phyloP scores from a whole-genome alignment of 2,113 vertebrate genomes.

The Sturnira hondurensis region DNA sequence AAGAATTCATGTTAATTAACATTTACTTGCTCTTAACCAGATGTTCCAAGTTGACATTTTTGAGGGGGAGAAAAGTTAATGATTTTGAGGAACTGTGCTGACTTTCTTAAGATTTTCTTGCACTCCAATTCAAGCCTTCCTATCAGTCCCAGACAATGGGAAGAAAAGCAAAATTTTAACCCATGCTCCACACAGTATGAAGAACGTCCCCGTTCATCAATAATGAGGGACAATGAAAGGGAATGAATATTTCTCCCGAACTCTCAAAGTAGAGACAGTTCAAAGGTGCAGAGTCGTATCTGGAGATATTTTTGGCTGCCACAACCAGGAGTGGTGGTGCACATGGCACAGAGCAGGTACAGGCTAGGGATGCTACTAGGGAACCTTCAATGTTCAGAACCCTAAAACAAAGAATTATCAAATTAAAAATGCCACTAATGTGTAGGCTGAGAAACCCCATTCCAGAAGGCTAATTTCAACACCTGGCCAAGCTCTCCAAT shows the following conservation, averaged over 20 bases:
- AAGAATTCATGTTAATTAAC: background rate
- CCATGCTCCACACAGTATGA: background rate
- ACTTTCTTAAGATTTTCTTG: conserved; percentile 6
- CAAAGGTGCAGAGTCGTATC: background rate
- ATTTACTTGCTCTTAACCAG: background rate
- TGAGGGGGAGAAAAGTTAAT: background rate
- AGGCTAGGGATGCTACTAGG: background rate
- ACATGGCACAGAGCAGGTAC: background rate
- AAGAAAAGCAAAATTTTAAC: background rate
- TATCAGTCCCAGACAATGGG: background rate
- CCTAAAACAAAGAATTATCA: background rate
- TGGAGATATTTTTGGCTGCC: background rate
- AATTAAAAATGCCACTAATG: background rate
- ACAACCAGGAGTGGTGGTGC: background rate
- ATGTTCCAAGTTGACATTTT: background rate
- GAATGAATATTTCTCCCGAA: background rate
- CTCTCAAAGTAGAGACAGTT: background rate
- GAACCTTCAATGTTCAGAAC: background rate
- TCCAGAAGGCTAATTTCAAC: background rate
- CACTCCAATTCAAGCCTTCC: background rate
- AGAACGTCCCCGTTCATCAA: background rate
- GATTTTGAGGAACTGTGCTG: background rate
- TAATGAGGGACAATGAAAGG: background rate
- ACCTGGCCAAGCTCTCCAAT: background rate
- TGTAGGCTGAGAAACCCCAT: background rate